A percentile compares a stretch with the other conserved stretches of the same genome.
phyloP scores from a whole-genome alignment of 2,797 vertebrate genomes.

The Rhinogobio ventralis region DNA sequence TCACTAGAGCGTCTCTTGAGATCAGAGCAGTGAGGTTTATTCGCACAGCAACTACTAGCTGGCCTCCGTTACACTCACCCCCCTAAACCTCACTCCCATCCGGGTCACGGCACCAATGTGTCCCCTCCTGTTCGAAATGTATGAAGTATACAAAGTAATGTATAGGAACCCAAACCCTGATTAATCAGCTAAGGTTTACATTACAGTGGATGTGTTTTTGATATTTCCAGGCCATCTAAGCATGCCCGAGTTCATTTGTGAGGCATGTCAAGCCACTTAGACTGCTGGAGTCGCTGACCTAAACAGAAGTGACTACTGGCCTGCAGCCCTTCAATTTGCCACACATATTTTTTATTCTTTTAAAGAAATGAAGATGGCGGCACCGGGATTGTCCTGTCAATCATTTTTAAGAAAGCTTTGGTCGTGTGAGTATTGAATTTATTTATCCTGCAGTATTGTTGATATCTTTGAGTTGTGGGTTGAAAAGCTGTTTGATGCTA shows the following conservation, averaged over 20 bases:
- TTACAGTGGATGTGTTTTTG: conserved; percentile 6
- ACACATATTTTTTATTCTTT: conserved; percentile 28
- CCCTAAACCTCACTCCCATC: too few species aligned
- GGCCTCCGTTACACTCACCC: too few species aligned
- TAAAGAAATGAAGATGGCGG: conserved; percentile 47
- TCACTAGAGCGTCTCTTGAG: too few species aligned
- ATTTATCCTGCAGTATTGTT: neutral
- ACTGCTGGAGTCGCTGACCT: conserved; percentile 14
- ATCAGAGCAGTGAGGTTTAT: too few species aligned
- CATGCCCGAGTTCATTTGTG: conserved; percentile 17
- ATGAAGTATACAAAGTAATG: neutral
- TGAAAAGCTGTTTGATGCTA: conserved; percentile 7
- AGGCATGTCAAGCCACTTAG: conserved; percentile 30
- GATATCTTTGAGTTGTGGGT: neutral
- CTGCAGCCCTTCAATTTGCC: neutral
- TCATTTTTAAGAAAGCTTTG: conserved; percentile 25
- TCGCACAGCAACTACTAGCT: too few species aligned
- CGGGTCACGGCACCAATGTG: too few species aligned
- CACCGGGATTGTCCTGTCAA: conserved; percentile 35
- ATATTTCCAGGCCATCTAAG: conserved; percentile 34
- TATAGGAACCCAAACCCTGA: neutral
- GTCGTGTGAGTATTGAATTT: neutral
- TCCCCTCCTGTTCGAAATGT: too few species aligned
- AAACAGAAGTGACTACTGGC: neutral
- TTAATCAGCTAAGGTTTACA: neutral